Evolutionary conservation across 2,888 invertebrate genomes (phyloP), one percentile per base, ranked within the genome.

Genomic region (Cancer borealis): DNA sequence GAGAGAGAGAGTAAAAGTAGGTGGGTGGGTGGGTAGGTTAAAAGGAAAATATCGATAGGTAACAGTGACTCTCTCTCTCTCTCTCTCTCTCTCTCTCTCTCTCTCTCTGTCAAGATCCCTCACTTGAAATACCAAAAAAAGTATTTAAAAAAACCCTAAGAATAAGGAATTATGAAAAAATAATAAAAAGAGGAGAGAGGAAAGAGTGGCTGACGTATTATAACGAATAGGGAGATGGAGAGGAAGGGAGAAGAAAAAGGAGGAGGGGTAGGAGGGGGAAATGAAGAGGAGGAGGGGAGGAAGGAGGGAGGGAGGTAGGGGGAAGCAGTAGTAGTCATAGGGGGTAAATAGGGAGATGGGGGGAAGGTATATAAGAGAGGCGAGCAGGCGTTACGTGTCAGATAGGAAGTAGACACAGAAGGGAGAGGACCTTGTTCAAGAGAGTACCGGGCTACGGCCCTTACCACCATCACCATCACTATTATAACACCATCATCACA

Each of bases 381-480:
- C 26, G 30, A 92, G 87, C 6, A n/a, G 45, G 39, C n/a, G 60
- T n/a, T 46, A 2, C 2, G 5, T 0, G 45, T 26, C 46, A 88
- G 88, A 88, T 46, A 88, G 46, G 26, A 49, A 88, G 88, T 14
- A 49, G 26, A 10, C 6, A 30, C 30, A 17, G 79, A 46, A 21
- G n/a, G 46, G 49, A n/a, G 88, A 49, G 49, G 49, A 88, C 4
- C n/a, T 26, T 0, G 14, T 3, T 5, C 8, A 17, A 88, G 6
- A 26, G 17, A 46, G 21, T 12, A 10, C 79, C 79, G 79, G 79
- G 79, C 79, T 79, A 79, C 79, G 79, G 79, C 79, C 79, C 30
- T 79, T 73, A 73, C 73, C 73, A 73, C 73, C 73, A 73, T n/a
- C 73, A 73, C 73, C 73, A 66, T 17, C 66, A 66, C 66, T 17